Evolutionary conservation across 1,140 invertebrate species (phyloP).

Genomic region (Oryctes rhinoceros): DNA sequence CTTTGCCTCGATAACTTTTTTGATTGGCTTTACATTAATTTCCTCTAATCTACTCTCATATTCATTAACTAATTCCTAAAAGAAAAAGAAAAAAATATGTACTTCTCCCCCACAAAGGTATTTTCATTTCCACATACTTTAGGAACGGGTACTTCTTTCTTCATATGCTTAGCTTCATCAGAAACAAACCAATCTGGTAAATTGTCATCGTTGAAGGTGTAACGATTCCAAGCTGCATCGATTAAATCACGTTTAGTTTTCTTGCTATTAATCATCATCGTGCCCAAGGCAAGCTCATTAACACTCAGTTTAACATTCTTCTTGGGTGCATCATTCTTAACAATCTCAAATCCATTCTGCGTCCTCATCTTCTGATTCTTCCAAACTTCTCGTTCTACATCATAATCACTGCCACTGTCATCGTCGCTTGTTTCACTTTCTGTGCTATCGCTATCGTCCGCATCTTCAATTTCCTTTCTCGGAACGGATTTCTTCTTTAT

Average conservation of each 20-base stretch:
- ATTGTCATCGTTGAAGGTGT: slow-evolving; percentile 86
- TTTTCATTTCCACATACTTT: slow-evolving; percentile 64
- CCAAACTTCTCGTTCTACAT: slow-evolving; percentile 65
- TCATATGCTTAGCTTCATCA: slow-evolving; percentile 93
- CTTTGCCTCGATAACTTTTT: slow-evolving; percentile 98
- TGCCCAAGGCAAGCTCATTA: slow-evolving; percentile 87
- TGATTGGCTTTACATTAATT: slow-evolving; percentile 93
- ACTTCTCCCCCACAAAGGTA: background rate
- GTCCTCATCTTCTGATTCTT: slow-evolving; percentile 48
- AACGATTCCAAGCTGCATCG: slow-evolving; percentile 92
- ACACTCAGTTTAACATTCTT: slow-evolving; percentile 72
- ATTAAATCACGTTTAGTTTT: slow-evolving; percentile 86
- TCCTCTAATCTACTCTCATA: slow-evolving; percentile 83
- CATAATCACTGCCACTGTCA: slow-evolving; percentile 69
- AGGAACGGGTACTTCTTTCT: slow-evolving; percentile 78
- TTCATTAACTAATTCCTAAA: slow-evolving; percentile 73
- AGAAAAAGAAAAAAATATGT: slow-evolving; percentile 37
- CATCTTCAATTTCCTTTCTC: slow-evolving; percentile 45
- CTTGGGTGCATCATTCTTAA: slow-evolving; percentile 62
- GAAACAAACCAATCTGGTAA: slow-evolving; percentile 96
- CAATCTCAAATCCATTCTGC: slow-evolving; percentile 74
- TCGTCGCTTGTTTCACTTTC: slow-evolving; percentile 47
- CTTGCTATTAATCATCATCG: slow-evolving; percentile 83
- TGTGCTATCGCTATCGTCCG: slow-evolving; percentile 28
- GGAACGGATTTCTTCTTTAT: slow-evolving; percentile 49